Percentiles rank a stretch among this genome's conserved stretches.
phyloP scores from a whole-genome alignment of 2,797 vertebrate species.

The Luscinia megarhynchos region DNA sequence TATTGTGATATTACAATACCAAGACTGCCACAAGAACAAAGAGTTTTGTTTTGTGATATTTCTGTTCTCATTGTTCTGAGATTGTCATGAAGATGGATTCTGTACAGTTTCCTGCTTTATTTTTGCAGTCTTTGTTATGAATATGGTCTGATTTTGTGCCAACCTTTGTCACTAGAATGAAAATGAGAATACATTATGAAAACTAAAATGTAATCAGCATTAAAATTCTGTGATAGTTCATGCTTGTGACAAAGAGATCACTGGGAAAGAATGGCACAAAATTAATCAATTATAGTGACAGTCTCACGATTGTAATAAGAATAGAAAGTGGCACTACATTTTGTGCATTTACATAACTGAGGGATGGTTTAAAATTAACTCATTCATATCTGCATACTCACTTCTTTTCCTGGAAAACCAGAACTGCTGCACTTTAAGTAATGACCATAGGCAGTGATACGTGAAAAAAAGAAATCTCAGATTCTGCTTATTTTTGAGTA shows the following conservation, averaged over 20 bases:
- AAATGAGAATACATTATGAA: slow-evolving; percentile 62
- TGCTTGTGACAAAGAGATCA: slow-evolving; percentile 69
- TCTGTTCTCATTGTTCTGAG: slow-evolving; percentile 61
- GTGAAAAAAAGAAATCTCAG: not conserved
- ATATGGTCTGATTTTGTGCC: slow-evolving; percentile 70
- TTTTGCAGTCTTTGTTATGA: slow-evolving; percentile 66
- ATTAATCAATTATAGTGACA: slow-evolving; percentile 73
- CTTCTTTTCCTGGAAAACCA: not conserved
- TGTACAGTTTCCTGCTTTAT: slow-evolving; percentile 52
- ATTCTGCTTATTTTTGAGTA: not conserved
- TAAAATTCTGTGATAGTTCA: slow-evolving; percentile 67
- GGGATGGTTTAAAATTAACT: slow-evolving; percentile 59
- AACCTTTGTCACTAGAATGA: slow-evolving; percentile 67
- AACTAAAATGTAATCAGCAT: slow-evolving; percentile 66
- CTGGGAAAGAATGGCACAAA: slow-evolving; percentile 64
- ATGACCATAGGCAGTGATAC: not conserved
- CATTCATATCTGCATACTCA: not conserved
- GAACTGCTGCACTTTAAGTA: not conserved
- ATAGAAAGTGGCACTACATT: slow-evolving; percentile 61
- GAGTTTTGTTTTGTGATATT: slow-evolving; percentile 61
- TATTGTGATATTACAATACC: slow-evolving; percentile 46
- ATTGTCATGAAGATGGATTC: slow-evolving; percentile 71
- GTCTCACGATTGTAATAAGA: slow-evolving; percentile 57
- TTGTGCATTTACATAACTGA: slow-evolving; percentile 63
- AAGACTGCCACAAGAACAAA: slow-evolving; percentile 41